phyloP scores from a whole-genome alignment of 2,888 invertebrate genomes.

The Laspeyria flexula region DNA sequence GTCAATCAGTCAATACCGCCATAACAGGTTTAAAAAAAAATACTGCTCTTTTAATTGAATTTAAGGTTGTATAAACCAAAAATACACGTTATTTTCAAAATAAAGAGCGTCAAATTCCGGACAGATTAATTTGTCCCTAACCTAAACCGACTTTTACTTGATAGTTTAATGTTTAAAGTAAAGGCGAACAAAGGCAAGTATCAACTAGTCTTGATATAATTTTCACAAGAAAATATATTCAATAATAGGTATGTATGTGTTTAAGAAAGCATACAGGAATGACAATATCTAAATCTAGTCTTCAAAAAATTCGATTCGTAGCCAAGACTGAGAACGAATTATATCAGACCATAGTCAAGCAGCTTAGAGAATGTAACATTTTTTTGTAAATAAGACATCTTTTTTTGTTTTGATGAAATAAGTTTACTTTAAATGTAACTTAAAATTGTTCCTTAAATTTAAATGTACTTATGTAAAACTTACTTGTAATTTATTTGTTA shows the following conservation, averaged over 20 bases:
- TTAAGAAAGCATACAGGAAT: too few relatives aligned
- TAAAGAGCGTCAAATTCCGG: too few relatives aligned
- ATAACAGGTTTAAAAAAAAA: too few relatives aligned
- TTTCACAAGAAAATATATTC: not conserved
- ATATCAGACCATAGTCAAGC: slow-evolving; percentile 34
- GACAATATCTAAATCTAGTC: slow-evolving; percentile 39
- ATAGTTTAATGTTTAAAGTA: too few relatives aligned
- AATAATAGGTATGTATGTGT: too few relatives aligned
- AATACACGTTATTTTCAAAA: too few relatives aligned
- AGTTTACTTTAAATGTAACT: slow-evolving; percentile 33
- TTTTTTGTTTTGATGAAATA: slow-evolving; percentile 30
- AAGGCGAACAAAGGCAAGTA: not conserved
- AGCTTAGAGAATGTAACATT: slow-evolving; percentile 2
- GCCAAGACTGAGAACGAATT: slow-evolving; percentile 48
- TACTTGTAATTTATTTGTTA: slow-evolving; percentile 74
- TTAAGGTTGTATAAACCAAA: too few relatives aligned
- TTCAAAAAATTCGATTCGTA: slow-evolving; percentile 43
- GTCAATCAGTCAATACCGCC: too few relatives aligned
- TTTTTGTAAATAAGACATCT: slow-evolving; percentile 43
- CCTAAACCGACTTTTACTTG: too few relatives aligned
- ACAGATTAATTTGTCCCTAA: too few relatives aligned
- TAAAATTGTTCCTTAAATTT: slow-evolving; percentile 74
- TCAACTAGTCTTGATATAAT: not conserved
- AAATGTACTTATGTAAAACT: slow-evolving; percentile 69
- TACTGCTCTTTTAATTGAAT: too few relatives aligned